These are phyloP conservation scores for Oscheius sp. DNA, from an alignment of 2,888 invertebrate genomes.

Conservation along the genomic window DNA sequence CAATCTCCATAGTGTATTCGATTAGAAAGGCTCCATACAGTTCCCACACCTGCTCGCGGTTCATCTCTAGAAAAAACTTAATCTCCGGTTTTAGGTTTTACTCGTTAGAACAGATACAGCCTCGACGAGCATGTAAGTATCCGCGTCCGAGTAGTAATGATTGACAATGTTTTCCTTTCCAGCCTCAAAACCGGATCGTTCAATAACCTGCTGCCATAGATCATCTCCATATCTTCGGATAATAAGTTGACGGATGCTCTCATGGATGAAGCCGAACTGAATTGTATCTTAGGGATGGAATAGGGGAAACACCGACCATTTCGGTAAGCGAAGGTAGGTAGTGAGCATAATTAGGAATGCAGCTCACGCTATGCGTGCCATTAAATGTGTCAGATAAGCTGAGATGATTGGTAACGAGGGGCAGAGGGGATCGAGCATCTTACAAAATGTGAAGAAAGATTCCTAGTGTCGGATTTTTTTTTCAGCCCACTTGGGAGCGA, in stretches of 20 bases:
- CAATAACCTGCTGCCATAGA: slow-evolving; percentile 56
- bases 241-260: slow-evolving; percentile 65
- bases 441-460: too few relatives aligned
- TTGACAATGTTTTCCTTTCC: slow-evolving; percentile 69
- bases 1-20: slow-evolving; percentile 67
- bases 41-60: slow-evolving; percentile 46
- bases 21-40: slow-evolving; percentile 66
- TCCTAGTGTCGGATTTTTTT: too few relatives aligned
- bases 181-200: slow-evolving; percentile 61
- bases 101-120: slow-evolving; percentile 55
- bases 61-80: slow-evolving; percentile 12
- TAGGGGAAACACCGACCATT: neutral
- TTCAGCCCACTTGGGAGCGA: too few relatives aligned
- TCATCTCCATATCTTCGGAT: slow-evolving; percentile 66
- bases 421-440: too few relatives aligned
- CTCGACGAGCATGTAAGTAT: slow-evolving; percentile 62
- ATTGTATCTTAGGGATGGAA: slow-evolving; percentile 29
- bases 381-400: too few relatives aligned
- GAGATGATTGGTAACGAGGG: too few relatives aligned
- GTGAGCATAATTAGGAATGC: neutral
- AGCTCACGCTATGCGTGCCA: neutral
- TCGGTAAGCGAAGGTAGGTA: neutral
- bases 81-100: slow-evolving; percentile 31
- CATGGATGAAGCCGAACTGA: slow-evolving; percentile 70
- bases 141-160: slow-evolving; percentile 64